Base-by-base conservation (phyloP, 2,113 vertebrate genomes). In the Montifringilla adamsi region DNA sequence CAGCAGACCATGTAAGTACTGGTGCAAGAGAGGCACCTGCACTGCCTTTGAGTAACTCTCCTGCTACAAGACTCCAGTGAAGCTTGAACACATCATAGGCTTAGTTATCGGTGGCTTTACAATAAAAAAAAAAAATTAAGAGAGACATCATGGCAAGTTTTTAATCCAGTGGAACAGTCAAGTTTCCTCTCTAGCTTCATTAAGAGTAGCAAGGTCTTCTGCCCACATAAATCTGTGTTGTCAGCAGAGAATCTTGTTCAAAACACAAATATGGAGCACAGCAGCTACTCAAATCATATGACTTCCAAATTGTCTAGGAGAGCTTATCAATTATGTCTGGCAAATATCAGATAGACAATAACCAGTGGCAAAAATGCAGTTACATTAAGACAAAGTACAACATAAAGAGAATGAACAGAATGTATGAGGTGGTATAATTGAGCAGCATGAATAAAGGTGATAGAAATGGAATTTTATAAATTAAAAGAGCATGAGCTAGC, bases 401-500 rank as follows among this genome's bases (percentile, higher is more conserved):
- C 19, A 44, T 75, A 31, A 77, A 93, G 47, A 78, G 52, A 47
- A 67, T 43, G 35, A 91, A 50, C 41, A 70, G 56, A 84, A 69
- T 44, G 37, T 24, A 69, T 69, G 62, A 95, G 58, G 53, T 63
- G 62, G 47, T 84, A 60, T 56, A 95, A 91, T 24, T 84, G 59
- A 91, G 28, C 37, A 89, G 56, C 19, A 43, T 1, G 58, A 92
- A 92, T 82, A 91, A 87, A 92, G 21, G 58, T 60, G 79, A 35
- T 50, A 77, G 50, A 91, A 91, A 93, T 73, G 64, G 69, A 93
- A 84, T 76, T 92, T 84, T 90, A 11, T 84, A 75, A 88, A 62
- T 68, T 73, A 92, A 91, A 95, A 59, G 37, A 43, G 60, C 2
- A 0, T n/a, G 69, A 94, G 47, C 43, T 87, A 79, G 53, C 59